Base-by-base conservation (phyloP, 1,140 invertebrate species). In the Dinothrombium tinctorium region DNA sequence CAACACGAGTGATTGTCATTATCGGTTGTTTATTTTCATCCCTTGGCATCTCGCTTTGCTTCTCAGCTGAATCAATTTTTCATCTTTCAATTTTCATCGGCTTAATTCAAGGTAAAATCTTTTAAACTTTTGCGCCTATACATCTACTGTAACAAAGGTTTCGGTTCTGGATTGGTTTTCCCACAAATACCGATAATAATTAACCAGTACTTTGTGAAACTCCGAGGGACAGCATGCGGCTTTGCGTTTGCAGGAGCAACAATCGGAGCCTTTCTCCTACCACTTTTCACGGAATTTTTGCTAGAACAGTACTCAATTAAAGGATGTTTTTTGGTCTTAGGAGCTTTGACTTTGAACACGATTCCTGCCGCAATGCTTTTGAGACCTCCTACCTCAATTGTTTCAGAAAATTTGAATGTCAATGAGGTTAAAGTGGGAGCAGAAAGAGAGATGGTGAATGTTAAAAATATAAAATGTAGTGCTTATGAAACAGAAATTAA, bases 301-400 rank as follows among this genome's bases (percentile, higher is more conserved):
- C 14, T 50, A 11, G 14, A 14, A 2, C 5, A 44, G 2, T 54
- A 52, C 40, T 40, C 37, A 9, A 38, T 53, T 3, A 21, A 41
- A n/a, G 57, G 57, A 4, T 49, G 54, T 2, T 49, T 79, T 5
- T 56, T 81, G 0, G 57, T 81, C 3, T 70, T 84, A 60, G 78
- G 79, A 4, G 80, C 71, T 15, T 59, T 83, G 2, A 74, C 76
- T 40, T 56, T 86, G 12, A 78, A 84, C 53, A 74, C 79, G 1
- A 74, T 76, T 65, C 74, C 76, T 65, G 72, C 79, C 1, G 74
- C 75, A 5, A 74, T 73, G 0, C 68, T 70, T 17, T 66, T 79
- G 0, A 76, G 74, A 50, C 63, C 72, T 33, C 78, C 78, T 19
- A 40, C 48, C 3, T 44, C 46, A 36, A 4, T 11, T 14, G 20